Percentiles rank a stretch among this genome's conserved stretches.
Evolutionary conservation across 2,797 vertebrate genomes (phyloP).

Genomic region (Molossus molossus): DNA sequence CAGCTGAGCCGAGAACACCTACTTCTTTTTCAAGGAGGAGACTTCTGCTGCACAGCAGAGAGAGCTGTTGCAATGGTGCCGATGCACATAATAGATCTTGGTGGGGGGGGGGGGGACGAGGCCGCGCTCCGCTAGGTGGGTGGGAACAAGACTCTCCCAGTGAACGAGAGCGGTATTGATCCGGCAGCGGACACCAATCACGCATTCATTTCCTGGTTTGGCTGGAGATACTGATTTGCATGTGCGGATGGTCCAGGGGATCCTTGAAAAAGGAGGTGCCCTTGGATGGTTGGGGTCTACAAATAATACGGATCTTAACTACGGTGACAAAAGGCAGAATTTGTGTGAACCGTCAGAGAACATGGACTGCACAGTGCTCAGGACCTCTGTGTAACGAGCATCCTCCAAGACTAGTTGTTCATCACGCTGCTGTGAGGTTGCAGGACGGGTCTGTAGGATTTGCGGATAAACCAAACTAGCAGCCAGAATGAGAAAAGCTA

Average conservation of each 20-base stretch:
- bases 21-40: not conserved
- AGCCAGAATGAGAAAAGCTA: conserved; percentile 78
- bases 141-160: not conserved
- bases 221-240: conserved; percentile 55
- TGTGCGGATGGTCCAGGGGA: conserved; percentile 38
- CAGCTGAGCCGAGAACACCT: not conserved
- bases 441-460: conserved; percentile 85
- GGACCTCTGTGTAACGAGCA: conserved; percentile 81
- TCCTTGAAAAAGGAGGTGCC: conserved; percentile 16
- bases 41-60: not conserved
- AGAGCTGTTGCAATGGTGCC: not conserved
- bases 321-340: conserved; percentile 71
- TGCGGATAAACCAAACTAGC: conserved; percentile 84
- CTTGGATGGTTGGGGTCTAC: conserved; percentile 56
- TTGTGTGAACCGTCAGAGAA: conserved; percentile 63
- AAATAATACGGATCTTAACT: conserved; percentile 82
- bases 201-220: conserved; percentile 50
- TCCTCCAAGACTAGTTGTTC: conserved; percentile 84
- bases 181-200: conserved; percentile 34
- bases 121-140: not conserved
- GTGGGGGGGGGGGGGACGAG: too few species aligned
- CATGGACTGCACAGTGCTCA: conserved; percentile 61
- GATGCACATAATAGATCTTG: too few species aligned
- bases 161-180: not conserved
- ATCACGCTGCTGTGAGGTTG: conserved; percentile 85